Evolutionary conservation across 2,797 vertebrate genomes (phyloP), one percentile per base, ranked within the genome.

Genomic region (Hyperoplus immaculatus): DNA sequence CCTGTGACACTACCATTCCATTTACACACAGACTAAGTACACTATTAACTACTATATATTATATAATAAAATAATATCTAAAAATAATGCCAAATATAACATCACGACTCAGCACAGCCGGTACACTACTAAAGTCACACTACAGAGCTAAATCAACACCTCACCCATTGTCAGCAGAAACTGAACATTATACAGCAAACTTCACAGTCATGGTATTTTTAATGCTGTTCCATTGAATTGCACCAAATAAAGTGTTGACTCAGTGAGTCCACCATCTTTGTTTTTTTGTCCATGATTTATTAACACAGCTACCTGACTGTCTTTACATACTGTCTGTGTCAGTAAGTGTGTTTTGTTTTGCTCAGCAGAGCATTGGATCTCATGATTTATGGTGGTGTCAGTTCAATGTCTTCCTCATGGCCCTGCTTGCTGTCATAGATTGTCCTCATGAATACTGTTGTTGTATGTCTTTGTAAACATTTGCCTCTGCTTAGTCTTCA

Each of bases 361-460:
- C 80, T 85, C 75, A 79, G 72, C 77, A 79, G 75, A 59, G 53
- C 63, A 49, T 59, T n/a, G 61, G 41, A 72, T 73, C 66, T 75
- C 56, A 45, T 85, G 75, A 86, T 83, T 83, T 69, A 85, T 64
- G 61, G 41, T 14, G 10, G 38, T 55, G 65, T 84, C 73, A 80
- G 58, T 53, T 36, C 21, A 21, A 6, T 70, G 64, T 60, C 57
- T 57, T 60, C 57, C 42, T 65, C 21, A 11, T 38, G 65, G 59
- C 53, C 49, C 3, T 41, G 67, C 53, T 72, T 10, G n/a, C 14
- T 61, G 51, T 73, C 66, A n/a, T 5, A 41, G 21, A 41, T 61
- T 53, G 51, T 39, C 68, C 62, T 63, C 45, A 75, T 62, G 50
- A 70, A 59, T 59, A 61, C 1, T 21, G 36, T 1, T 18, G 21